Evolutionary conservation across 1,140 invertebrate genomes (phyloP), one percentile per base, ranked within the genome.

Genomic region (Drosophila novamexicana): DNA sequence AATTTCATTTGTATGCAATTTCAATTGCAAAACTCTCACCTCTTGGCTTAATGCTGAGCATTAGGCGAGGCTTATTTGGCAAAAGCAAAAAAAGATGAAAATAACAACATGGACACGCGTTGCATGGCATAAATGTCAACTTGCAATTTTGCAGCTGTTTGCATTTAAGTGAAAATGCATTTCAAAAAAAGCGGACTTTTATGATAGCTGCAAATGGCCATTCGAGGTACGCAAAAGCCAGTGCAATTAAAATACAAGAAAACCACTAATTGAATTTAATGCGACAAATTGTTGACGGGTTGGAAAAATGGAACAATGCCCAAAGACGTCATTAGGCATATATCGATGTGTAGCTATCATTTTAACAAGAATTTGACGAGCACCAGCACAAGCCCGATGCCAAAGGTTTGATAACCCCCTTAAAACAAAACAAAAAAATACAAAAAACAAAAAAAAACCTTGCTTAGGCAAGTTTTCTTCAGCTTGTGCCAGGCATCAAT

Each of bases 151-250:
- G 39, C 39, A 52, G 57, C 63, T 67, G 67, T 77, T 77, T 77
- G 73, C 79, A 80, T 59, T 40, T 72, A 72, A 85, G 82, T 85
- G 78, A 85, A 84, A 84, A 74, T 84, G 64, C 73, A 83, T 64
- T 65, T 44, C 42, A 52, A 69, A 75, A 50, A 16, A 57, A 22
- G 62, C 36, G 53, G 37, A 62, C 72, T 75, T 86, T 84, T 86
- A 75, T 79, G 65, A 70, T 22, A 70, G 71, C 62, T 67, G 52
- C 57, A 53, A 40, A 69, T 50, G 49, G 39, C 53, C 67, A 66
- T 72, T 22, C 72, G 81, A 81, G 57, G 71, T 76, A 65, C 66
- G 12, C 54, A 39, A 57, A 14, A 57, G 40, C 39, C 54, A 44
- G 7, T 34, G 32, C 39, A 52, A 42, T 42, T 18, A 56, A 53